These are phyloP conservation scores for Melanophora roralis DNA, from an alignment of 2,888 invertebrate species.

Conservation along the genomic window DNA sequence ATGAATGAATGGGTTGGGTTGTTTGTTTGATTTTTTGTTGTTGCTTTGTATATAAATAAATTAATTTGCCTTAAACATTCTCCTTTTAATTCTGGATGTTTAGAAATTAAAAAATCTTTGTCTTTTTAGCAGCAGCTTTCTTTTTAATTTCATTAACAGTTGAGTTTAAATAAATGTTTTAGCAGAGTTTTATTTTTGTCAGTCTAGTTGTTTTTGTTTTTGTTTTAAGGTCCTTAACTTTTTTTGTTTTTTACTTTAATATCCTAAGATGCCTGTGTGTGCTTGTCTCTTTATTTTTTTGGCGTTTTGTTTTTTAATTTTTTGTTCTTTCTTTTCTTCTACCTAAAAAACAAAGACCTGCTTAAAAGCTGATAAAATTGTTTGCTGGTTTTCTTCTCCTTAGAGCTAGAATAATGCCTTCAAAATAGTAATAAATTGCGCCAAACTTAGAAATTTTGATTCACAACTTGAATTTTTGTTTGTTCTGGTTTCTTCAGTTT, in stretches of 20 bases:
- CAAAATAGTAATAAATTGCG: slow-evolving; percentile 55
- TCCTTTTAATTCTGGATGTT: slow-evolving; percentile 7
- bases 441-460: slow-evolving; percentile 75
- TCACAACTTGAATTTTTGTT: slow-evolving; percentile 64
- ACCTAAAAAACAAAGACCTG: slow-evolving; percentile 11
- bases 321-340: no score
- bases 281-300: slow-evolving; percentile 41
- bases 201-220: slow-evolving; percentile 32
- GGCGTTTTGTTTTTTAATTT: slow-evolving; percentile 29
- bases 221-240: background rate
- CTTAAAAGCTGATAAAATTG: slow-evolving; percentile 6
- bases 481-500: slow-evolving; percentile 67
- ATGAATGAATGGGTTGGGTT: slow-evolving; percentile 45
- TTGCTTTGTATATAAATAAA: slow-evolving; percentile 14
- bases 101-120: background rate
- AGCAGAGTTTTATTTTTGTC: slow-evolving; percentile 48
- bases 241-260: slow-evolving; percentile 1
- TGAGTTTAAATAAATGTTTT: slow-evolving; percentile 27
- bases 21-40: slow-evolving; percentile 17
- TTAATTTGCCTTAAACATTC: slow-evolving; percentile 37
- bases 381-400: slow-evolving; percentile 12
- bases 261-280: slow-evolving; percentile 42
- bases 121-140: slow-evolving; percentile 19
- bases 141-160: slow-evolving; percentile 31
- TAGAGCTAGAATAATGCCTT: slow-evolving; percentile 35